phyloP scores from a whole-genome alignment of 1,140 invertebrate genomes.

The Lordiphosa clarofinis region DNA sequence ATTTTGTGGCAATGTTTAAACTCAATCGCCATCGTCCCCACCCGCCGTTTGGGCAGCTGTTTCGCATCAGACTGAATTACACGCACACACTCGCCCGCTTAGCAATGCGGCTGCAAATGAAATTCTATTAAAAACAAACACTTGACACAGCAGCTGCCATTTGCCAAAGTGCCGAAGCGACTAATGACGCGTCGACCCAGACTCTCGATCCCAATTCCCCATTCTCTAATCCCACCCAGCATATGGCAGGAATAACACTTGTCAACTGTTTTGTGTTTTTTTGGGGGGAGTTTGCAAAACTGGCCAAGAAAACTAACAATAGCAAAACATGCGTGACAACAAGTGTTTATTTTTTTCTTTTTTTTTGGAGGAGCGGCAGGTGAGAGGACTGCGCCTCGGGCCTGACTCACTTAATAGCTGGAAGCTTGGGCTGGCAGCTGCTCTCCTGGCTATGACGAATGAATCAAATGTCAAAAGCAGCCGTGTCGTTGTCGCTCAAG shows the following conservation, averaged over 20 bases:
- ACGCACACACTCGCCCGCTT: slow-evolving; percentile 20
- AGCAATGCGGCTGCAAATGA: slow-evolving; percentile 60
- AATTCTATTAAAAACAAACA: slow-evolving; percentile 77
- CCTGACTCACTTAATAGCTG: slow-evolving; percentile 68
- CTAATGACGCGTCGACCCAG: slow-evolving; percentile 64
- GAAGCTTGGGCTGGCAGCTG: slow-evolving; percentile 38
- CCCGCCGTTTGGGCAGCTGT: slow-evolving; percentile 39
- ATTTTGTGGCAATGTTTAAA: slow-evolving; percentile 65
- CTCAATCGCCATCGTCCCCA: slow-evolving; percentile 50
- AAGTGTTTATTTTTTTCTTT: slow-evolving; percentile 69
- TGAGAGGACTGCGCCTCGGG: slow-evolving; percentile 14
- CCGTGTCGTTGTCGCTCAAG: slow-evolving; percentile 73
- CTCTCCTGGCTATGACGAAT: slow-evolving; percentile 72
- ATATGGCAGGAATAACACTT: slow-evolving; percentile 52
- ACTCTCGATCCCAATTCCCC: slow-evolving; percentile 5
- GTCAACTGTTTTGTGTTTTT: slow-evolving; percentile 33
- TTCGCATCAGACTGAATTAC: slow-evolving; percentile 68
- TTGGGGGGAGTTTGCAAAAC: slow-evolving; percentile 3
- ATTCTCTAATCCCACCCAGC: slow-evolving; percentile 11
- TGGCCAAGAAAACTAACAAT: slow-evolving; percentile 17
- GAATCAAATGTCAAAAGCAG: slow-evolving; percentile 76
- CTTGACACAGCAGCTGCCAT: slow-evolving; percentile 66
- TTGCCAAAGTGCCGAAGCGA: slow-evolving; percentile 37
- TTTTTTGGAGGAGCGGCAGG: slow-evolving; percentile 29
- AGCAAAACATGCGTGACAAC: slow-evolving; percentile 54